Conservation (phyloP, 2,797 vertebrate species). For the Tokudaia muenninki region DNA sequence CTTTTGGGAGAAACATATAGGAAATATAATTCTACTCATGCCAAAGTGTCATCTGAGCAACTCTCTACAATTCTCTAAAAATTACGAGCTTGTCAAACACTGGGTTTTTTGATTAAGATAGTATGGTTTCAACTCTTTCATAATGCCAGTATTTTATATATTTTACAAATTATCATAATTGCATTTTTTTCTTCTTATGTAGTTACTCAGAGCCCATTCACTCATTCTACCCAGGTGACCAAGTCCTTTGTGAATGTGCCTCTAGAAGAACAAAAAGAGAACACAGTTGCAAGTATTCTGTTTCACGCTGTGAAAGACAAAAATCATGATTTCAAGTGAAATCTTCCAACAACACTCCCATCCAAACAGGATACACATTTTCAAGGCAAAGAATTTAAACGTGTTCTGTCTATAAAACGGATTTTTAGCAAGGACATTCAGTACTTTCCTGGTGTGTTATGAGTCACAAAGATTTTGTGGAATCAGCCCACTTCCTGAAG, state of each 20-base stretch:
- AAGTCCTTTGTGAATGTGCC: neutral
- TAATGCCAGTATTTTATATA: neutral
- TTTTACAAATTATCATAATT: conserved; percentile 44
- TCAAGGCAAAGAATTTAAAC: neutral
- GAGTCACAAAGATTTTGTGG: neutral
- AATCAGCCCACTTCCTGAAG: neutral
- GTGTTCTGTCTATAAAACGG: neutral
- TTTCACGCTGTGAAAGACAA: neutral
- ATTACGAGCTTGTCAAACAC: neutral
- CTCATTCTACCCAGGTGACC: neutral
- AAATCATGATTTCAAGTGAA: neutral
- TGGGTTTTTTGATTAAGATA: neutral
- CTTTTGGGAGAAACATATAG: neutral
- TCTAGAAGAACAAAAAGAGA: neutral
- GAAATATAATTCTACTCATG: neutral
- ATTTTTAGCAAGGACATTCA: neutral
- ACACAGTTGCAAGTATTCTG: neutral
- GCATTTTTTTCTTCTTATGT: neutral
- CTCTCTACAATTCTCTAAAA: neutral
- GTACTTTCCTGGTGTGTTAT: neutral
- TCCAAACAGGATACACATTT: neutral
- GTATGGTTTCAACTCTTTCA: neutral
- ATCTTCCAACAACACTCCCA: neutral
- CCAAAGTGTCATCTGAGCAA: neutral
- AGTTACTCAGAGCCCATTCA: conserved; percentile 32